Evolutionary conservation across 2,113 vertebrate genomes (phyloP).

Genomic region (Rhynchomys soricoides): DNA sequence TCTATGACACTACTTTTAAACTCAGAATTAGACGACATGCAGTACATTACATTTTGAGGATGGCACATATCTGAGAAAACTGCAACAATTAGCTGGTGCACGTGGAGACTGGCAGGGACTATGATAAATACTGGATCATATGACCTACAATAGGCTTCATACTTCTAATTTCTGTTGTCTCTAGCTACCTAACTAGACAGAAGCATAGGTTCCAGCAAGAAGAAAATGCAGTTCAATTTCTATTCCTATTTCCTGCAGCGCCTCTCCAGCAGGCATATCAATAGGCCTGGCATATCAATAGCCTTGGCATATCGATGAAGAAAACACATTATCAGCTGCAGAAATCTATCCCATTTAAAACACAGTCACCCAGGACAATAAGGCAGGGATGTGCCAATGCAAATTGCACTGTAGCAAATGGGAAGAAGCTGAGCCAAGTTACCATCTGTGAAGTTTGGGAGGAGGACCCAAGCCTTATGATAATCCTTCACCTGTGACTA

Average conservation of each 20-base stretch:
- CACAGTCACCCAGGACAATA: neutral
- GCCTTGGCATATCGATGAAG: conserved; percentile 22
- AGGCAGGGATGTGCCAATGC: neutral
- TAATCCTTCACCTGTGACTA: neutral
- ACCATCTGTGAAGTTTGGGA: conserved; percentile 9
- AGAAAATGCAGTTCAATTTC: conserved; percentile 49
- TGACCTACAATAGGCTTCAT: neutral
- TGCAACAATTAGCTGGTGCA: neutral
- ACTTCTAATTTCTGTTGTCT: conserved; percentile 33
- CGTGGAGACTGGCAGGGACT: neutral
- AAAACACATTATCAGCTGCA: conserved; percentile 19
- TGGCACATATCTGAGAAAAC: conserved; percentile 14
- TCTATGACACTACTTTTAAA: conserved; percentile 20
- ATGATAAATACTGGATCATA: neutral
- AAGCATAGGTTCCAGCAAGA: conserved; percentile 4
- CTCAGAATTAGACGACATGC: neutral
- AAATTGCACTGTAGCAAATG: neutral
- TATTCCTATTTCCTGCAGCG: conserved; percentile 42
- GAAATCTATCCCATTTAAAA: conserved; percentile 44
- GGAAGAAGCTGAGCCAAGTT: neutral
- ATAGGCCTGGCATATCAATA: neutral
- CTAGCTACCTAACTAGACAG: neutral
- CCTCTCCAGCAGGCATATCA: neutral
- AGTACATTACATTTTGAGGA: conserved; percentile 9
- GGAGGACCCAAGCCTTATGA: conserved; percentile 4